Conservation (phyloP, 2,113 vertebrate species). For the Ophiodon elongatus region DNA sequence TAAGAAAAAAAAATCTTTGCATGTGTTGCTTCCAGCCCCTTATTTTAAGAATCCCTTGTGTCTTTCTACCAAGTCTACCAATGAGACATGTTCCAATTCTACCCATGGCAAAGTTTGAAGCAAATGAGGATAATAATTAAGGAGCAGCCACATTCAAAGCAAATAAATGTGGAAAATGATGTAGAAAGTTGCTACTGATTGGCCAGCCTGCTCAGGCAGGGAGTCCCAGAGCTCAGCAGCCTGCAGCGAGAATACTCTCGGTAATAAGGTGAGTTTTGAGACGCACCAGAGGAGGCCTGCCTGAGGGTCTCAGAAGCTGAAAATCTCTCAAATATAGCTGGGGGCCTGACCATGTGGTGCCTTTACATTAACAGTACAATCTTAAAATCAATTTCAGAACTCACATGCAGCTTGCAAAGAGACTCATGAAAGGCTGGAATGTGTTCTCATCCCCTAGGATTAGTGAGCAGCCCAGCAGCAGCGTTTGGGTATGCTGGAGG, state of each 20-base stretch:
- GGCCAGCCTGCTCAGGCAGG: background rate
- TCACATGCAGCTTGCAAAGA: background rate
- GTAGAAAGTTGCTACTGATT: background rate
- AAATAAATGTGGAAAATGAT: background rate
- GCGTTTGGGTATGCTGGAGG: constrained; percentile 17
- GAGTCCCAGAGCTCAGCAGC: background rate
- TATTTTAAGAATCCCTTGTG: background rate
- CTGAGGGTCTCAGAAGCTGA: constrained; percentile 12
- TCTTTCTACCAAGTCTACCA: background rate
- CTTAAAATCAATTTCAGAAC: constrained; percentile 25
- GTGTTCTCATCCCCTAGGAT: constrained; percentile 6
- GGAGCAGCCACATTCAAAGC: background rate
- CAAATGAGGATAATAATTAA: background rate
- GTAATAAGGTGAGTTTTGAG: background rate
- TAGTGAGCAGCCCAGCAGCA: constrained; percentile 24
- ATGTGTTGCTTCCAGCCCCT: background rate
- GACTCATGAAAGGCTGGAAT: background rate
- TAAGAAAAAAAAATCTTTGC: background rate
- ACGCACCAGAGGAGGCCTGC: constrained; percentile 19
- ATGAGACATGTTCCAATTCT: background rate
- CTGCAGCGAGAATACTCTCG: background rate
- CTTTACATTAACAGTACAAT: background rate
- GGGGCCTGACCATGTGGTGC: background rate
- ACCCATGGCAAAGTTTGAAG: background rate
- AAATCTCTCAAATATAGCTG: constrained; percentile 22